These are phyloP conservation scores for rabbit (Oryctolagus cuniculus) DNA, from an alignment of 2,113 vertebrate genomes.

Conservation along the genomic window mOryCun1.1 NC_091448.1:58540001-58540500, in stretches of 20 bases:
- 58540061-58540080: background rate
- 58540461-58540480: no score
- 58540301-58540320: background rate
- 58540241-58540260: background rate
- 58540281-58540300: background rate
- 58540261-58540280: background rate
- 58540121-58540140: no score
- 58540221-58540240: background rate
- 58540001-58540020: background rate
- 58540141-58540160: no score
- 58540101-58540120: background rate
- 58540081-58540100: background rate
- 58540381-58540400: no score
- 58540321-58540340: background rate
- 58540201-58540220: background rate
- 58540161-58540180: background rate
- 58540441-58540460: no score
- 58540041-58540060: background rate
- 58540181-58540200: slow-evolving; percentile 14
- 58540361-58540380: background rate
- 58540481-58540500: no score
- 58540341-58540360: background rate
- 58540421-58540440: no score
- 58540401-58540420: no score
- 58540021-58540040: background rate